Conservation (phyloP, 2,113 vertebrate genomes). For the Engystomops pustulosus region DNA sequence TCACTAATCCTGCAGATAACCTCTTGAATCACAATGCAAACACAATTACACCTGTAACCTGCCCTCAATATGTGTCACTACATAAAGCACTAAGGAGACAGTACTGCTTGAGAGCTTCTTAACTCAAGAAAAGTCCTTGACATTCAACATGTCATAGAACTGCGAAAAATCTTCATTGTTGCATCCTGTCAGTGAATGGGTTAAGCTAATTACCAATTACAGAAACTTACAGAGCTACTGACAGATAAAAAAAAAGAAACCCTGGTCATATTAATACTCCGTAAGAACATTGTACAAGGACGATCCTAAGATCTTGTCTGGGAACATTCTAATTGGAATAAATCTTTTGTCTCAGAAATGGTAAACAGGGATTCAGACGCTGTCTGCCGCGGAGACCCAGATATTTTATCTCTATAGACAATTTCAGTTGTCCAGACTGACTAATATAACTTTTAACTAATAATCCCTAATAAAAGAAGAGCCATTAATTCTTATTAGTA, state of each 20-base stretch:
- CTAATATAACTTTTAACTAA: background rate
- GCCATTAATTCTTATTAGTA: background rate
- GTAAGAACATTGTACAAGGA: constrained; percentile 1
- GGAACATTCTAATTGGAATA: constrained; percentile 24
- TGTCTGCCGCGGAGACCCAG: background rate
- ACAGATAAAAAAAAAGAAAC: constrained; percentile 4
- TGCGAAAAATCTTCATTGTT: background rate
- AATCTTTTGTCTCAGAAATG: constrained; percentile 29
- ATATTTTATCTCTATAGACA: constrained; percentile 9
- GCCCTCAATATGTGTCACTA: background rate
- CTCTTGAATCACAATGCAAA: background rate
- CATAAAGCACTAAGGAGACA: background rate
- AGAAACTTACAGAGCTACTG: background rate
- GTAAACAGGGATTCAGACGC: constrained; percentile 13
- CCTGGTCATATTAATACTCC: background rate
- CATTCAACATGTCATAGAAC: constrained; percentile 22
- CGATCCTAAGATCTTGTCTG: constrained; percentile 17
- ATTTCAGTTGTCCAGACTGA: background rate
- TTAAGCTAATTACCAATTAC: constrained; percentile 26
- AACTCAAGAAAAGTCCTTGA: constrained; percentile 15
- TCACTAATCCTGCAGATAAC: background rate
- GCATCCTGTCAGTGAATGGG: background rate
- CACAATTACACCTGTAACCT: background rate
- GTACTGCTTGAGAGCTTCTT: background rate
- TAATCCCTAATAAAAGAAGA: background rate